phyloP scores from a whole-genome alignment of 2,888 invertebrate species.

The Zootermopsis nevadensis region DNA sequence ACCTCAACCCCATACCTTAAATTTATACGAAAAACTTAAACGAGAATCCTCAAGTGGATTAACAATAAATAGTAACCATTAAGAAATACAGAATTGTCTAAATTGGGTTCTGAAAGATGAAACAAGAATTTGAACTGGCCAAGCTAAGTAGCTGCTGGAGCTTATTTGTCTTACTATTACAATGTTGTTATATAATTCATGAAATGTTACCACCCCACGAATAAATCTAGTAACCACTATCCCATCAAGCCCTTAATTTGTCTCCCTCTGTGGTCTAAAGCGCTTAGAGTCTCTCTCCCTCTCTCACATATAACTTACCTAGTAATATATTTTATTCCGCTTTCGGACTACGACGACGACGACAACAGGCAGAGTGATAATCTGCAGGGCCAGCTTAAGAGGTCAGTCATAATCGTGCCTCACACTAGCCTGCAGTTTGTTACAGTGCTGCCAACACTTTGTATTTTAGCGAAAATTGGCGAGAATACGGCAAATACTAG shows the following conservation, averaged over 20 bases:
- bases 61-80: neutral
- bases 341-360: neutral
- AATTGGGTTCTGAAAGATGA: neutral
- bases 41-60: neutral
- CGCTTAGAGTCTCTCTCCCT: neutral
- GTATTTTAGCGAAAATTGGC: no score
- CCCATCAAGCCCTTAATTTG: slow-evolving; percentile 5
- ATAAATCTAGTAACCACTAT: slow-evolving; percentile 24
- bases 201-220: neutral
- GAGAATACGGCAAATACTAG: no score
- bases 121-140: neutral
- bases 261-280: neutral
- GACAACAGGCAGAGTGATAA: slow-evolving; percentile 9
- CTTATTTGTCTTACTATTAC: slow-evolving; percentile 7
- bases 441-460: neutral
- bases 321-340: slow-evolving; percentile 9
- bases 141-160: neutral
- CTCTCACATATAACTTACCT: neutral
- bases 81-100: neutral
- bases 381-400: slow-evolving; percentile 8
- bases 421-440: neutral
- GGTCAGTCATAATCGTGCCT: neutral
- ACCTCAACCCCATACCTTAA: neutral
- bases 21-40: neutral
- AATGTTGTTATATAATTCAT: slow-evolving; percentile 1